Evolutionary conservation across 2,888 invertebrate species (phyloP).

Genomic region (Cosmia trapezina): DNA sequence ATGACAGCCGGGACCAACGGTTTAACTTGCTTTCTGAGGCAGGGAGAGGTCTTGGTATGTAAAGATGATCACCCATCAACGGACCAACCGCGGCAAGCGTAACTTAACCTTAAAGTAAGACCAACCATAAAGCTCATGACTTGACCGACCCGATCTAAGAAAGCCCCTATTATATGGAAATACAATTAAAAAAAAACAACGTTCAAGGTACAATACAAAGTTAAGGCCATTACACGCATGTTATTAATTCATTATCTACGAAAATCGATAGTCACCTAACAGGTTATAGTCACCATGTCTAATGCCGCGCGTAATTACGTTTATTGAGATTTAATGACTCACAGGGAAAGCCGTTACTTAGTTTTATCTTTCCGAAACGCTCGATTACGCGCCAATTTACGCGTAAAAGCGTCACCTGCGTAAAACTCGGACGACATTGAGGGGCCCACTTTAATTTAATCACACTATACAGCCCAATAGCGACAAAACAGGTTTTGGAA

Average conservation of each 20-base stretch:
- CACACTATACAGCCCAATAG: not conserved
- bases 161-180: not conserved
- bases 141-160: not conserved
- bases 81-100: too few species aligned
- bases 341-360: constrained; percentile 62
- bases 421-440: constrained; percentile 13
- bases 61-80: too few species aligned
- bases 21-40: too few species aligned
- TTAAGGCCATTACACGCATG: constrained; percentile 52
- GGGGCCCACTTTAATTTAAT: constrained; percentile 10
- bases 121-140: too few species aligned
- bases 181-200: constrained; percentile 2
- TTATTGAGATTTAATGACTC: constrained; percentile 64
- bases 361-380: constrained; percentile 55
- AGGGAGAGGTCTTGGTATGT: too few species aligned
- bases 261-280: constrained; percentile 62
- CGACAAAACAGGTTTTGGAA: not conserved
- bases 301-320: constrained; percentile 52
- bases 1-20: too few species aligned
- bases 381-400: constrained; percentile 55
- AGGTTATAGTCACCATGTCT: constrained; percentile 42
- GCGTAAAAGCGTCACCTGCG: constrained; percentile 38
- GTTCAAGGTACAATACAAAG: constrained; percentile 13
- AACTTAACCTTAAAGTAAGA: too few species aligned
- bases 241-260: constrained; percentile 56